phyloP scores from a whole-genome alignment of 2,113 vertebrate genomes.

The Dasyornis broadbenti region DNA sequence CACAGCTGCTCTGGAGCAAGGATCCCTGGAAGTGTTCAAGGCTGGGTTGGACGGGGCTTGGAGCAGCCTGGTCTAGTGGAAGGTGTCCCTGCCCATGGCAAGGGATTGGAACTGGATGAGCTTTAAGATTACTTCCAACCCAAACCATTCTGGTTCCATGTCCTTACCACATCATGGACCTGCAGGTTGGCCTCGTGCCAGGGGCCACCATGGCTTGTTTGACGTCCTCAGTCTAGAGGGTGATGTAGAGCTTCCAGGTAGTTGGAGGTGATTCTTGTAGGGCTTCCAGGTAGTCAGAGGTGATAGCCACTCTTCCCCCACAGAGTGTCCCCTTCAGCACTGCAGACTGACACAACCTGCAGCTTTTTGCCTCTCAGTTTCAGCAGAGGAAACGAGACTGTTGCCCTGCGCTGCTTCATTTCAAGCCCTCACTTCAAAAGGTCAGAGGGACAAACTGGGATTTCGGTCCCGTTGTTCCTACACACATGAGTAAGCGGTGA shows the following conservation, averaged over 20 bases:
- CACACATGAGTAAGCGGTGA: not conserved
- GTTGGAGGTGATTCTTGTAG: no score
- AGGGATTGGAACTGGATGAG: not conserved
- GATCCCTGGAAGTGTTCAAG: not conserved
- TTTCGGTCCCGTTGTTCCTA: not conserved
- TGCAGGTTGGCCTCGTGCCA: not conserved
- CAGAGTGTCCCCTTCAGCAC: not conserved
- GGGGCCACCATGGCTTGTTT: not conserved
- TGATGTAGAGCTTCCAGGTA: not conserved
- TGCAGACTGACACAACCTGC: not conserved
- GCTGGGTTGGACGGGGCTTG: not conserved
- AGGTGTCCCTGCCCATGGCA: not conserved
- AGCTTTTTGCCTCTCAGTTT: not conserved
- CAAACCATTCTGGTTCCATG: not conserved
- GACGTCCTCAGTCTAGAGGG: not conserved
- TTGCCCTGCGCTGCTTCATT: fast-evolving
- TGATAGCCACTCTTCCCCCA: no score
- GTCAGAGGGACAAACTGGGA: not conserved
- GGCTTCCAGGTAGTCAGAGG: not conserved
- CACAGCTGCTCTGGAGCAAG: slow-evolving; percentile 26
- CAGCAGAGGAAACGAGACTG: not conserved
- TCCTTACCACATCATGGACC: not conserved
- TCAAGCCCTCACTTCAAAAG: not conserved
- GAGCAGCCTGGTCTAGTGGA: not conserved
- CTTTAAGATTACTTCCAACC: not conserved